A percentile compares a stretch with the other conserved stretches of the same genome.
Conservation (phyloP, 2,113 vertebrate genomes). For the Mobula hypostoma region DNA sequence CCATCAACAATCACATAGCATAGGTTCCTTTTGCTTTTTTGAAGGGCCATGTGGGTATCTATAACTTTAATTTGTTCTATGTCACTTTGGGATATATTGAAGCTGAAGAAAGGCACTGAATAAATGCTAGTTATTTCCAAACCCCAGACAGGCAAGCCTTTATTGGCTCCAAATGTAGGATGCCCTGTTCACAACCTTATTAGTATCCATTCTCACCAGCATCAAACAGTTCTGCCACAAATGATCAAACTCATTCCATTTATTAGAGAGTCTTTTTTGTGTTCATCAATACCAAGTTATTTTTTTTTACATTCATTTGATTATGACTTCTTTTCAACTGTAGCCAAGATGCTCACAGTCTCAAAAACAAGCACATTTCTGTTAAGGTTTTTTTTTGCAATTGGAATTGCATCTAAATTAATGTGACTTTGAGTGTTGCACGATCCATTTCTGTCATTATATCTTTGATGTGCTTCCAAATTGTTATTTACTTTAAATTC, state of each 20-base stretch:
- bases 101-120: not conserved
- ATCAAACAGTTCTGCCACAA: not conserved
- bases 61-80: not conserved
- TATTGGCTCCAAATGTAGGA: not conserved
- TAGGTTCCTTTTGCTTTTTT: not conserved
- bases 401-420: slow-evolving; percentile 31
- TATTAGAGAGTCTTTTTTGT: slow-evolving; percentile 7
- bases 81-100: not conserved
- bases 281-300: not conserved
- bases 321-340: slow-evolving; percentile 21
- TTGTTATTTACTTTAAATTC: slow-evolving; percentile 4
- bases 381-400: not conserved
- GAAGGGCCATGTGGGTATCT: not conserved
- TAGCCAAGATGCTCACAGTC: slow-evolving; percentile 1
- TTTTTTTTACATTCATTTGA: not conserved
- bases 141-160: not conserved
- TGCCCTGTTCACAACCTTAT: not conserved
- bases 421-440: slow-evolving; percentile 25
- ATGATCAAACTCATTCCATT: not conserved
- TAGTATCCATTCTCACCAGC: not conserved
- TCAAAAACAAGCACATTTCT: slow-evolving; percentile 22
- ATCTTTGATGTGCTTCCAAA: slow-evolving; percentile 26
- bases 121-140: not conserved
- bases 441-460: not conserved
- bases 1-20: not conserved